phyloP scores from a whole-genome alignment of 2,888 invertebrate species.

The Lithophane ornitopus region DNA sequence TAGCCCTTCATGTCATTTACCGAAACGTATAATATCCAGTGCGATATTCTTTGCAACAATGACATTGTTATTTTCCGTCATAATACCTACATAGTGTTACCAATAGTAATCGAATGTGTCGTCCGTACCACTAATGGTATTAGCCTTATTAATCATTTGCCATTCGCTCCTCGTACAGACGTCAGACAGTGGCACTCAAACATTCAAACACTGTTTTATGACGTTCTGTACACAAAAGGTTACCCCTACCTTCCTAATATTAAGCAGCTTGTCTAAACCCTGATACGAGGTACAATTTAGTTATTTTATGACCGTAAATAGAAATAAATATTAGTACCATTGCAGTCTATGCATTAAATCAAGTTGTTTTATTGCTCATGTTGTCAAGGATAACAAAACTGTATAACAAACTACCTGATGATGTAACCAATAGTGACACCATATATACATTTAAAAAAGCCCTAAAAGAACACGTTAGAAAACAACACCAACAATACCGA shows the following conservation, averaged over 20 bases:
- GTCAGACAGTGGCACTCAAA: constrained; percentile 72
- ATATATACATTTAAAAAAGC: too few relatives aligned
- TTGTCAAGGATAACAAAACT: too few relatives aligned
- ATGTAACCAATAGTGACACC: too few relatives aligned
- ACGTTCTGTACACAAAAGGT: not conserved
- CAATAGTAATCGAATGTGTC: constrained; percentile 78
- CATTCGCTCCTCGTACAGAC: constrained; percentile 84
- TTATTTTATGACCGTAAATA: not conserved
- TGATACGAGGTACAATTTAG: not conserved
- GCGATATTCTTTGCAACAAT: constrained; percentile 24
- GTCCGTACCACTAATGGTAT: constrained; percentile 82
- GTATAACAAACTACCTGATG: too few relatives aligned
- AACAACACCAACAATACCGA: too few relatives aligned
- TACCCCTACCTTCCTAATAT: not conserved
- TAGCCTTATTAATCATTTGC: constrained; percentile 88
- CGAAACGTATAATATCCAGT: not conserved
- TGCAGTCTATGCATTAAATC: not conserved
- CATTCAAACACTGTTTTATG: constrained; percentile 52
- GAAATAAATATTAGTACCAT: not conserved
- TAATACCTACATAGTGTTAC: constrained; percentile 45
- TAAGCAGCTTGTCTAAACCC: not conserved
- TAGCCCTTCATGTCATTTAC: not conserved
- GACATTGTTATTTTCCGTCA: constrained; percentile 29
- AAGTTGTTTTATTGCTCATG: not conserved
- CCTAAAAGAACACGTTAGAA: too few relatives aligned